These are phyloP conservation scores for Rhagoletis pomonella DNA, from an alignment of 1,140 invertebrate genomes.

Conservation along the genomic window DNA sequence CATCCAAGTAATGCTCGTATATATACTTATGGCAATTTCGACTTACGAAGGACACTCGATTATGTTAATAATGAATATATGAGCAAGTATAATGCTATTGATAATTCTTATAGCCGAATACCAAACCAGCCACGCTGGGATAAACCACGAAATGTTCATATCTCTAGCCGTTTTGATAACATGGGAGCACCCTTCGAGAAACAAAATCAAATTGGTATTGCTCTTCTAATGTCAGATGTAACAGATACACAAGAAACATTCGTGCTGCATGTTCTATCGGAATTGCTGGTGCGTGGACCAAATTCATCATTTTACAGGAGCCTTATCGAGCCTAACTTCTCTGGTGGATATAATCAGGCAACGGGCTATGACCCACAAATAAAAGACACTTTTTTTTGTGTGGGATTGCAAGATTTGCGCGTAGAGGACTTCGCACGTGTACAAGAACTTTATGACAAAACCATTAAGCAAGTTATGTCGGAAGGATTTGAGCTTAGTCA, in stretches of 20 bases:
- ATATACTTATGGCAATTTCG: conserved; percentile 94
- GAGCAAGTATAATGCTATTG: conserved; percentile 77
- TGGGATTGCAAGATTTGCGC: conserved; percentile 89
- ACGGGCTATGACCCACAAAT: conserved; percentile 86
- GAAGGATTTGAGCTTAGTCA: conserved; percentile 89
- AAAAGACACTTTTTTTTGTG: conserved; percentile 87
- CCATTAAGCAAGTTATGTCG: conserved; percentile 80
- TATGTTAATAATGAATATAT: conserved; percentile 88
- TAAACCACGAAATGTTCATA: conserved; percentile 78
- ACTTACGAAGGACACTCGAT: conserved; percentile 84
- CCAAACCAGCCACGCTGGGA: conserved; percentile 85
- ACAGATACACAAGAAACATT: conserved; percentile 87
- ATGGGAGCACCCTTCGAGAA: conserved; percentile 87
- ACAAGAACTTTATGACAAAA: conserved; percentile 83
- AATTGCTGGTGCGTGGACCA: conserved; percentile 89
- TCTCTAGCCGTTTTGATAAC: conserved; percentile 85
- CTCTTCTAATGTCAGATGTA: conserved; percentile 86
- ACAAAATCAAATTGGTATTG: conserved; percentile 89
- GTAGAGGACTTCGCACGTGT: conserved; percentile 84
- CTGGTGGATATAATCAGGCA: conserved; percentile 85
- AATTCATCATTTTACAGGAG: conserved; percentile 94
- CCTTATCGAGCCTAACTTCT: conserved; percentile 91
- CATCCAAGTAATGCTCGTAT: conserved; percentile 94
- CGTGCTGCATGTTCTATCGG: conserved; percentile 84
- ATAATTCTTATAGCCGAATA: conserved; percentile 82